Base-by-base conservation (phyloP, 2,888 invertebrate genomes). In the Leuctra nigra region DNA sequence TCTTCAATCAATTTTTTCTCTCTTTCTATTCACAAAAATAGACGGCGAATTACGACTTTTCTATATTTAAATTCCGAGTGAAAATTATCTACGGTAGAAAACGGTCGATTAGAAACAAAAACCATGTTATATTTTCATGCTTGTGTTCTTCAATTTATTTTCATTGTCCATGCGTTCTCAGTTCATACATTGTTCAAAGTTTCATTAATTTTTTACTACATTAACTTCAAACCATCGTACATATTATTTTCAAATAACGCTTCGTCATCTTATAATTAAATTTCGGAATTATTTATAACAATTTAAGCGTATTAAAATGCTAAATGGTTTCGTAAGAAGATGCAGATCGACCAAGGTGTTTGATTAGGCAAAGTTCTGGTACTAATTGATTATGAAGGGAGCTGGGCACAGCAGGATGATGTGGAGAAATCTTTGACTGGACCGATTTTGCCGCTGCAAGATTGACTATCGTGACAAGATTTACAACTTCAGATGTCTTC, bases 201-300 rank as follows among this genome's bases (percentile, higher is more conserved):
- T 48, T 48, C 25, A 48, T 48, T 48, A 48, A 33, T 25, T 48
- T 48, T 38, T 6, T 38, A 20, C 44, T 14, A 13, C 14, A 29
- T 16, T 25, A 23, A 22, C 44, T 22, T 2, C 4, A 23, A 44
- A 6, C 25, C 48, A 29, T 29, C 48, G 33, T 48, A 29, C n/a
- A n/a, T 7, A 47, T 25, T 23, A 6, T 47, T 44, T 44, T 20
- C 22, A 44, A 16, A 18, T 16, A 11, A 35, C n/a, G 50, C n/a
- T 22, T 13, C 33, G 50, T 50, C 50, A 50, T 50, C 35, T 18
- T 16, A 23, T 33, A 50, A 35, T 50, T 35, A 47, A n/a, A 50
- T 50, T 50, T 50, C 20, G 11, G 50, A 35, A 29, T 50, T 35
- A 50, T 50, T 33, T 50, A n/a, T n/a, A 33, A 22, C 50, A 50